A percentile compares a stretch with the other conserved stretches of the same genome.
These are phyloP conservation scores for Spermophilus dauricus DNA, from an alignment of 2,113 vertebrate species.

Conservation along the genomic window DNA sequence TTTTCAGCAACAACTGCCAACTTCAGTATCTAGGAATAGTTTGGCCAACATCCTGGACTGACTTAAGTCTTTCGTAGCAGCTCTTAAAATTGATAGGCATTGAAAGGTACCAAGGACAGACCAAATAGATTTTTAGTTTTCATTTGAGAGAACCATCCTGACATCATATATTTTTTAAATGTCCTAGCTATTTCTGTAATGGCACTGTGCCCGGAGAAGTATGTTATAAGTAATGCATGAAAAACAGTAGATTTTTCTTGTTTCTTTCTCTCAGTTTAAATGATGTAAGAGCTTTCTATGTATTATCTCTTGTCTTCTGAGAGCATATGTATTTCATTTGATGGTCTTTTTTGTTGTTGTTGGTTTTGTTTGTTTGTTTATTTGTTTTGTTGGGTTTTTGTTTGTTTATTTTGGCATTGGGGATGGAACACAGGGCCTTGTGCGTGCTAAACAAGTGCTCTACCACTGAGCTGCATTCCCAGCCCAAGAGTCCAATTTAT, in stretches of 20 bases:
- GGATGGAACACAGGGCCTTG: too few species aligned
- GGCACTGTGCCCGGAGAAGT: background rate
- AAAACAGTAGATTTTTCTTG: background rate
- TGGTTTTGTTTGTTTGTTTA: too few species aligned
- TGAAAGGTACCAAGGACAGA: background rate
- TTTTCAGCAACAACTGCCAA: background rate
- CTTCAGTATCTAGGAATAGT: background rate
- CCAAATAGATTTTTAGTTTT: background rate
- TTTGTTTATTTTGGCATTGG: too few species aligned
- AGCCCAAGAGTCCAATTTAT: background rate
- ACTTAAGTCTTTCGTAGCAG: background rate
- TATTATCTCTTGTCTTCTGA: background rate
- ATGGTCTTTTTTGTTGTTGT: too few species aligned
- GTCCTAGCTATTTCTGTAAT: constrained; percentile 14
- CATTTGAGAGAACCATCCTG: background rate
- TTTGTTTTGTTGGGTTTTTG: too few species aligned
- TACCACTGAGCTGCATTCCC: too few species aligned
- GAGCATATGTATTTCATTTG: background rate
- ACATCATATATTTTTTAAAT: background rate
- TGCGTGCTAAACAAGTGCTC: too few species aligned
- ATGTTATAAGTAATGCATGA: background rate
- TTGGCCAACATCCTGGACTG: background rate
- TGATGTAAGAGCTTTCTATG: background rate
- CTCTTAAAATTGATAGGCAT: background rate
- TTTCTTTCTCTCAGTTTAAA: background rate